These are phyloP conservation scores for Kradibia gibbosae DNA, from an alignment of 1,140 invertebrate genomes.

Conservation along the genomic window DNA sequence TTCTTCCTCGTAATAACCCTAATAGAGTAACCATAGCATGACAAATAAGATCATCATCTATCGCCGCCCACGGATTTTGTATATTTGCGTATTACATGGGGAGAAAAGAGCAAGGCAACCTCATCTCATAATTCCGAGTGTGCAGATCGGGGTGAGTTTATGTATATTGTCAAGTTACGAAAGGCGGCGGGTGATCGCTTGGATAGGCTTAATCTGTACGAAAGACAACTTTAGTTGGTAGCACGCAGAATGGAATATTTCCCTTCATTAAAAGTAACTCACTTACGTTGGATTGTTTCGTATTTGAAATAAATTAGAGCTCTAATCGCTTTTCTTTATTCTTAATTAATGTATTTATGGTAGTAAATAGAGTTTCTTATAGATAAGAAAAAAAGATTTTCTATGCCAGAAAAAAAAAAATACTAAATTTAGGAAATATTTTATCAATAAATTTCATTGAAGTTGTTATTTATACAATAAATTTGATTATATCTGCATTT, in stretches of 20 bases:
- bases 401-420: neutral
- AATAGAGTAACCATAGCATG: slow-evolving; percentile 70
- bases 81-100: slow-evolving; percentile 62
- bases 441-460: neutral
- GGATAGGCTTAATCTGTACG: slow-evolving; percentile 66
- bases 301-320: slow-evolving; percentile 41
- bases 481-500: neutral
- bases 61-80: slow-evolving; percentile 70
- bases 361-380: too few relatives aligned
- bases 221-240: slow-evolving; percentile 57
- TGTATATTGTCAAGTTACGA: slow-evolving; percentile 53
- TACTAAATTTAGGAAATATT: neutral
- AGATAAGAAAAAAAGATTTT: too few relatives aligned
- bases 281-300: slow-evolving; percentile 38
- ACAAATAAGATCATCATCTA: slow-evolving; percentile 71
- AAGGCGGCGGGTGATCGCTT: slow-evolving; percentile 12
- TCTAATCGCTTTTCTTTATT: slow-evolving; percentile 31
- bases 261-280: slow-evolving; percentile 37
- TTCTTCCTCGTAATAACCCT: slow-evolving; percentile 70
- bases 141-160: slow-evolving; percentile 59
- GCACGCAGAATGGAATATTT: neutral
- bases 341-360: neutral
- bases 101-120: slow-evolving; percentile 47
- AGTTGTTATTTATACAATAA: neutral
- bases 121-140: slow-evolving; percentile 39